Conservation (phyloP, 2,113 vertebrate species). For the Suncus etruscus region DNA sequence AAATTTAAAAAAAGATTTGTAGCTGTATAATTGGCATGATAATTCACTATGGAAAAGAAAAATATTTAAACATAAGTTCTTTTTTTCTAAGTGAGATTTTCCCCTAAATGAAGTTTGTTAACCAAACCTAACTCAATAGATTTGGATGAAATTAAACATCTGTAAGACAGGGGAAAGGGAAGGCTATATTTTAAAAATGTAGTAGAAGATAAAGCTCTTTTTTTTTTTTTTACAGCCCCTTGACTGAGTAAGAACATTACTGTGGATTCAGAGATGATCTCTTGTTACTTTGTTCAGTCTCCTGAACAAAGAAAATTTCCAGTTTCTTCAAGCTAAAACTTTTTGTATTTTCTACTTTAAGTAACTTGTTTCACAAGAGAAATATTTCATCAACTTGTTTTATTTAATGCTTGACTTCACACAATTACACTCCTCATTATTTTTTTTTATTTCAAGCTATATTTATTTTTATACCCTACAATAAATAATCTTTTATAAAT, state of each 20-base stretch:
- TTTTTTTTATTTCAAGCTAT: not conserved
- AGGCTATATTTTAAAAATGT: not conserved
- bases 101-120: not conserved
- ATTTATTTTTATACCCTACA: not conserved
- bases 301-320: not conserved
- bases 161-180: not conserved
- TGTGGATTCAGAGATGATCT: slow-evolving; percentile 15
- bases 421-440: not conserved
- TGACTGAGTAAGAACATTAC: not conserved
- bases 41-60: slow-evolving; percentile 19
- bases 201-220: not conserved
- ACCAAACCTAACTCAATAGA: not conserved
- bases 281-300: not conserved
- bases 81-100: slow-evolving; percentile 19
- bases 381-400: not conserved
- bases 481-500: not conserved
- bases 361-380: not conserved
- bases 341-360: not conserved
- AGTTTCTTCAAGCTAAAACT: not conserved
- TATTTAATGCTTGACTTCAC: slow-evolving; percentile 9
- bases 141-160: not conserved
- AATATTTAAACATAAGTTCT: not conserved
- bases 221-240: not conserved
- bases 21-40: not conserved
- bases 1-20: too few species aligned